Conservation (phyloP, 1,140 invertebrate genomes). For the Sitodiplosis mosellana region DNA sequence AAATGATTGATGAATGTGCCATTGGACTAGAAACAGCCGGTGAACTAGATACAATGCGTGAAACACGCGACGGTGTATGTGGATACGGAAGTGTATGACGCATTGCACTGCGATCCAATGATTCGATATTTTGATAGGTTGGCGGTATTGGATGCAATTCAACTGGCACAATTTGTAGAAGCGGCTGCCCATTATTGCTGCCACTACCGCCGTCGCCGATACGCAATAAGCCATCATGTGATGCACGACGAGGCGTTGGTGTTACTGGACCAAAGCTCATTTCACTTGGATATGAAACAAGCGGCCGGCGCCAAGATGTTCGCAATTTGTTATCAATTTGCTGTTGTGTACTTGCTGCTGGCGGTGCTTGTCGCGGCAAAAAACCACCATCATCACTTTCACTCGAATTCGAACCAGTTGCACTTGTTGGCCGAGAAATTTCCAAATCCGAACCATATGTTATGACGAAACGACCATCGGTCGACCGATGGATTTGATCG, state of each 20-base stretch:
- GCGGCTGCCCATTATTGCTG: constrained; percentile 10
- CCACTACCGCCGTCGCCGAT: constrained; percentile 14
- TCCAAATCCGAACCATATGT: constrained; percentile 12
- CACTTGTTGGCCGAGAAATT: constrained; percentile 3
- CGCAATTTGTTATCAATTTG: constrained; percentile 16
- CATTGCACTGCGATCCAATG: constrained; percentile 11
- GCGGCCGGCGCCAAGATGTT: constrained; percentile 44
- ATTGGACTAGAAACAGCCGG: constrained; percentile 34
- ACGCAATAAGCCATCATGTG: constrained; percentile 15
- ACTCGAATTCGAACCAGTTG: constrained; percentile 40
- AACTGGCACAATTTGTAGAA: neutral
- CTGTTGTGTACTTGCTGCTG: constrained; percentile 11
- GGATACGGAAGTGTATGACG: constrained; percentile 11
- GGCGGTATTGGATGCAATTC: constrained; percentile 12
- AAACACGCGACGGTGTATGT: constrained; percentile 28
- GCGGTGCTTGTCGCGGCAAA: constrained; percentile 32
- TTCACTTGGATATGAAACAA: constrained; percentile 43
- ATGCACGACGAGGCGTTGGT: constrained; percentile 31
- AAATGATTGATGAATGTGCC: constrained; percentile 30
- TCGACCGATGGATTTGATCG: constrained; percentile 44
- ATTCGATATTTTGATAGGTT: constrained; percentile 8
- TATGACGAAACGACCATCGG: constrained; percentile 54
- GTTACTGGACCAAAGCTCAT: constrained; percentile 46
- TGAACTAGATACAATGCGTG: constrained; percentile 44
- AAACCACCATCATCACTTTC: constrained; percentile 73